Conservation (phyloP, 2,888 invertebrate genomes). For the Rhamphomyia laevipes region DNA sequence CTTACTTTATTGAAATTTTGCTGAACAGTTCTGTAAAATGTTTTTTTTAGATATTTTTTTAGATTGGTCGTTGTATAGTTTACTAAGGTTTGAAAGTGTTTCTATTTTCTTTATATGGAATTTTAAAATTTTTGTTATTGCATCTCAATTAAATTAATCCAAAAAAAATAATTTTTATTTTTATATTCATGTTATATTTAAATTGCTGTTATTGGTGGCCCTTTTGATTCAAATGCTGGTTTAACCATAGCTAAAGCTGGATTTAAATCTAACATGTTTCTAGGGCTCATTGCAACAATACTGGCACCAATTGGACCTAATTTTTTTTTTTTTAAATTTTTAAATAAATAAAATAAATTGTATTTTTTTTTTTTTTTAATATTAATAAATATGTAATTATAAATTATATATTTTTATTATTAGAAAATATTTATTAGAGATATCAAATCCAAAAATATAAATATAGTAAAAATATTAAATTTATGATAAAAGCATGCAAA, state of each 20-base stretch:
- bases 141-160: too few relatives aligned
- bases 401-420: not conserved
- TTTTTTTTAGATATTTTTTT: too few relatives aligned
- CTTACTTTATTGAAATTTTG: too few relatives aligned
- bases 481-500: not conserved
- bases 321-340: slow-evolving; percentile 5
- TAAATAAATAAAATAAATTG: too few relatives aligned
- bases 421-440: not conserved
- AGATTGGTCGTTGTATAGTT: too few relatives aligned
- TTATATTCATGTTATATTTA: slow-evolving; percentile 13
- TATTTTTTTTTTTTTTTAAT: not conserved
- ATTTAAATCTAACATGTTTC: slow-evolving; percentile 36
- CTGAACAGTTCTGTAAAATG: too few relatives aligned
- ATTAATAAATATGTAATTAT: too few relatives aligned
- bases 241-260: slow-evolving; percentile 37
- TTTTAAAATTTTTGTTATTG: too few relatives aligned
- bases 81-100: too few relatives aligned
- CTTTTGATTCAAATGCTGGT: slow-evolving; percentile 33
- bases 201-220: slow-evolving; percentile 17
- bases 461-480: not conserved
- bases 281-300: slow-evolving; percentile 38
- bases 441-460: not conserved
- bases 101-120: too few relatives aligned
- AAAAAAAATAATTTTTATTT: slow-evolving; percentile 12
- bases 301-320: slow-evolving; percentile 38